Evolutionary conservation across 2,113 vertebrate species (phyloP).

Genomic region (Amblyornis subalaris): DNA sequence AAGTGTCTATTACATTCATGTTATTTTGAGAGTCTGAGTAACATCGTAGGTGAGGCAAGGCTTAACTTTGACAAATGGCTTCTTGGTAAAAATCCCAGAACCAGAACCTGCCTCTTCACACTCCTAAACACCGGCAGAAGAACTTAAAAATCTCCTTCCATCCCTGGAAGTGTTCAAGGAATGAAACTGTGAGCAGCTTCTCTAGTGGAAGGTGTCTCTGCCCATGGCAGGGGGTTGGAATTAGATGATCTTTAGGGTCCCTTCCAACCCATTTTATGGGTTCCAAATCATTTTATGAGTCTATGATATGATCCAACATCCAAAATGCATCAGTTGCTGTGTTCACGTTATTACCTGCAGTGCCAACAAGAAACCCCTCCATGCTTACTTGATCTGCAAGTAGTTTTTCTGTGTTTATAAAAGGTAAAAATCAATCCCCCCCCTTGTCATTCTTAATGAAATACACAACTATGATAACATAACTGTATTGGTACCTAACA

Average conservation of each 20-base stretch:
- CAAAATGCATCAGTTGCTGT: not conserved
- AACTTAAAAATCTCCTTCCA: not conserved
- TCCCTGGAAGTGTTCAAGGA: not conserved
- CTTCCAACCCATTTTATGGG: too few relatives aligned
- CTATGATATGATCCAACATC: rapidly evolving
- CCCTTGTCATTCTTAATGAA: not conserved
- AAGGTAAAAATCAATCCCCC: not conserved
- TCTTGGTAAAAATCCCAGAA: not conserved
- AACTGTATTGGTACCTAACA: not conserved
- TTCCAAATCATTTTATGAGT: not conserved
- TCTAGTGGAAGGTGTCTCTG: not conserved
- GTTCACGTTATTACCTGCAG: not conserved
- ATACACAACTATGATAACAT: not conserved
- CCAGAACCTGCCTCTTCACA: not conserved
- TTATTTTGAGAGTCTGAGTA: not conserved
- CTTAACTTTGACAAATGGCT: not conserved
- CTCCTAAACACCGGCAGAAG: not conserved
- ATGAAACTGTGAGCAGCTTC: not conserved
- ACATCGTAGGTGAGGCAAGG: not conserved
- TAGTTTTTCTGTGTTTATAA: not conserved
- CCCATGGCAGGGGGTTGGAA: not conserved
- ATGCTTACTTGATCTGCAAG: not conserved
- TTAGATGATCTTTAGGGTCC: not conserved
- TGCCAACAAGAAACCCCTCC: not conserved
- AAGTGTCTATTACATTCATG: not conserved